phyloP scores from a whole-genome alignment of 2,113 vertebrate genomes.

The Podiceps cristatus region DNA sequence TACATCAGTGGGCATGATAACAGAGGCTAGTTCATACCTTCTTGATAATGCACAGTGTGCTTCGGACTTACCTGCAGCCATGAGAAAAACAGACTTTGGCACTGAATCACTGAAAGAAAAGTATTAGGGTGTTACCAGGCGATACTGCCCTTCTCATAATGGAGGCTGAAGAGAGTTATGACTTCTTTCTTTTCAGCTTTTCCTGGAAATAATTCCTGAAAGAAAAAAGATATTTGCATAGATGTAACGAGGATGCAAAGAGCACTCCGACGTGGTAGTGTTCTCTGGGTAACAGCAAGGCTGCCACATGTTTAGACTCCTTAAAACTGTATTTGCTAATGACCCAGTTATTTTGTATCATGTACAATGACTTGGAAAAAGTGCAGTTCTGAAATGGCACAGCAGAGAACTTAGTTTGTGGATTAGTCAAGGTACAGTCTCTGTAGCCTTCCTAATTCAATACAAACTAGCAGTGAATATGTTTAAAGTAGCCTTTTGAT shows the following conservation, averaged over 20 bases:
- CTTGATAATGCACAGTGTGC: neutral
- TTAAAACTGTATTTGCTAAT: neutral
- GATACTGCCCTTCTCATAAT: neutral
- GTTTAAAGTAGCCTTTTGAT: neutral
- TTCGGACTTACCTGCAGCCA: neutral
- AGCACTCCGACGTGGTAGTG: neutral
- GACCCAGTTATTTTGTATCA: neutral
- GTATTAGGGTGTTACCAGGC: neutral
- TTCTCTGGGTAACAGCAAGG: neutral
- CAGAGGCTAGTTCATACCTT: neutral
- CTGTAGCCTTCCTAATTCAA: neutral
- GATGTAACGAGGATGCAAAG: neutral
- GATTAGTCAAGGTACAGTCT: neutral
- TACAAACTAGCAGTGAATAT: neutral
- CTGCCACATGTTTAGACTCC: neutral
- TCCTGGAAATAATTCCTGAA: neutral
- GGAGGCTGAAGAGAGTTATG: neutral
- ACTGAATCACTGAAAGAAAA: neutral
- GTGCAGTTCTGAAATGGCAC: neutral
- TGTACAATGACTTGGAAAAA: neutral
- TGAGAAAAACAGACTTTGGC: neutral
- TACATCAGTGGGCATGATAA: neutral
- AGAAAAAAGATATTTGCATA: neutral
- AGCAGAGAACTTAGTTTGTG: neutral
- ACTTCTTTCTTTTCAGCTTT: neutral